Conservation (phyloP, 2,797 vertebrate genomes). For the Bradypus variegatus region DNA sequence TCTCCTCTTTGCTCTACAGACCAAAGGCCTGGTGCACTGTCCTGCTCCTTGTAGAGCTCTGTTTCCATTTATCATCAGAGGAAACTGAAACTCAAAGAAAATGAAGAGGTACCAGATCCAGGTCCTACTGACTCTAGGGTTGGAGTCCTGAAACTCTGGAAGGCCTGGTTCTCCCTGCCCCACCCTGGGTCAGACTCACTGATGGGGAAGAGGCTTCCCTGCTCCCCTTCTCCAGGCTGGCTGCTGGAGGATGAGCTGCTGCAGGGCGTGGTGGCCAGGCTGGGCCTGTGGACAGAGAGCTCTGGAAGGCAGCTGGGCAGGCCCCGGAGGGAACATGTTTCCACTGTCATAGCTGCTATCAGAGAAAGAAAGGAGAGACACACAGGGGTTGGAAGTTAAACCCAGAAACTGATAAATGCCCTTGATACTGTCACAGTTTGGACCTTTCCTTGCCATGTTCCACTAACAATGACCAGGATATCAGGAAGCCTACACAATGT, state of each 20-base stretch:
- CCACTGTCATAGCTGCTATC: neutral
- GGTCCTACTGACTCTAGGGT: neutral
- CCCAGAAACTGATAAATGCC: neutral
- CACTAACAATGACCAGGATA: neutral
- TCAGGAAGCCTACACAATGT: neutral
- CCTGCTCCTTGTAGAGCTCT: neutral
- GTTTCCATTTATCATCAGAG: neutral
- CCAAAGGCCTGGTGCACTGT: neutral
- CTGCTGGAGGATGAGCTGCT: conserved; percentile 11
- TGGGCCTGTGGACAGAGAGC: neutral
- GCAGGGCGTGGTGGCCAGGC: neutral
- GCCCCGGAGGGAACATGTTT: neutral
- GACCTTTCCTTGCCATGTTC: neutral
- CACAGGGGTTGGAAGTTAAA: neutral
- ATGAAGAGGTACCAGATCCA: neutral
- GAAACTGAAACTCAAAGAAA: neutral
- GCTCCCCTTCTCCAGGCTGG: neutral
- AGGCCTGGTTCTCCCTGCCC: neutral
- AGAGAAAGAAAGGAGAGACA: neutral
- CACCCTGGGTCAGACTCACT: conserved; percentile 35
- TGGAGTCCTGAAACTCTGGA: neutral
- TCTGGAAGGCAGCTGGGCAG: neutral
- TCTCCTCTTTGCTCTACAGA: neutral
- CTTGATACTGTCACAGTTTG: neutral
- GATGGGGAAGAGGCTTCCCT: neutral